phyloP scores from a whole-genome alignment of 1,140 invertebrate genomes.

The Hylyphantes graminicola region DNA sequence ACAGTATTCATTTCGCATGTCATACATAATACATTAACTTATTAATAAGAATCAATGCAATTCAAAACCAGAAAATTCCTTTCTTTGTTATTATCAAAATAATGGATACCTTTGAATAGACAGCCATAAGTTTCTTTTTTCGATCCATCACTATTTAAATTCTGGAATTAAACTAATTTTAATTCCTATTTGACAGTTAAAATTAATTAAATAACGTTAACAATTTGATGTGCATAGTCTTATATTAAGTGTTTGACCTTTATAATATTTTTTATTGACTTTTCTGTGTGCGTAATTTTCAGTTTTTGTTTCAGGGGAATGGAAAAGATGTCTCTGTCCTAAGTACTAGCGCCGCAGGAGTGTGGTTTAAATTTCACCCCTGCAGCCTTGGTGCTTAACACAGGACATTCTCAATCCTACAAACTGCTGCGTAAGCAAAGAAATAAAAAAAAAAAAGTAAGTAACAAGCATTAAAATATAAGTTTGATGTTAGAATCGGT shows the following conservation, averaged over 20 bases:
- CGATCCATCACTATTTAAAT: too few relatives aligned
- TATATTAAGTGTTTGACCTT: not conserved
- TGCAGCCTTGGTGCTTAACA: slow-evolving; percentile 64
- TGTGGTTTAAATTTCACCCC: slow-evolving; percentile 61
- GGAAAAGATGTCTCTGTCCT: slow-evolving; percentile 61
- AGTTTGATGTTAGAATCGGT: too few relatives aligned
- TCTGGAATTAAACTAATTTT: too few relatives aligned
- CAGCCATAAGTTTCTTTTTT: too few relatives aligned
- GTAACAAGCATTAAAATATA: too few relatives aligned
- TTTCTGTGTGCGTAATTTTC: not conserved
- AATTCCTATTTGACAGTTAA: not conserved
- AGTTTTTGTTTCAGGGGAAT: not conserved
- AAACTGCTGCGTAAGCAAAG: slow-evolving; percentile 54
- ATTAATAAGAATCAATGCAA: too few relatives aligned
- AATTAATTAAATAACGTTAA: not conserved
- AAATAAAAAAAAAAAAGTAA: not conserved
- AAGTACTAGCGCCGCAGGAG: slow-evolving; percentile 65
- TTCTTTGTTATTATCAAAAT: too few relatives aligned
- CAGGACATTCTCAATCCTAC: slow-evolving; percentile 60
- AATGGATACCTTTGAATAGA: too few relatives aligned
- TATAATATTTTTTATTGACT: not conserved
- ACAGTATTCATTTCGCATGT: too few relatives aligned
- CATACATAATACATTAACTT: too few relatives aligned
- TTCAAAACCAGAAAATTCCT: too few relatives aligned
- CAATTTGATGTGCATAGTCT: not conserved